phyloP scores from a whole-genome alignment of 2,888 invertebrate species.

The Drosophila borborema region DNA sequence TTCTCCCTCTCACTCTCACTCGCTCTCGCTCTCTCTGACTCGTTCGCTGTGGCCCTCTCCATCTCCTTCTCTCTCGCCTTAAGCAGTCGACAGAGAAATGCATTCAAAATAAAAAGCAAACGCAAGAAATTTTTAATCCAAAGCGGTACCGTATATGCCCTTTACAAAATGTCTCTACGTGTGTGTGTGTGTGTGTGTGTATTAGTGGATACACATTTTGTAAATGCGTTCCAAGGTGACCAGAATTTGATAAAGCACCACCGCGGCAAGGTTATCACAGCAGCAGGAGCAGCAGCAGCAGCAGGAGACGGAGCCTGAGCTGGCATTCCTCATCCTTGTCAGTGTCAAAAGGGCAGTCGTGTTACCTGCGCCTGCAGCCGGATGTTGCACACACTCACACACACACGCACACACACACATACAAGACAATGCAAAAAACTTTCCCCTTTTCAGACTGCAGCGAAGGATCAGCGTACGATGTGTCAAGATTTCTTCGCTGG shows the following conservation, averaged over 20 bases:
- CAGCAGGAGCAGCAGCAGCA: background rate
- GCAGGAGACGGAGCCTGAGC: background rate
- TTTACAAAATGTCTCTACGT: slow-evolving; percentile 13
- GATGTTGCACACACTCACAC: slow-evolving; percentile 46
- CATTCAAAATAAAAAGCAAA: slow-evolving; percentile 52
- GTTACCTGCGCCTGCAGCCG: slow-evolving; percentile 55
- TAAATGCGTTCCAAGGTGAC: slow-evolving; percentile 78
- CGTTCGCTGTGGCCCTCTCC: no score
- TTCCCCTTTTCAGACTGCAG: slow-evolving; percentile 28
- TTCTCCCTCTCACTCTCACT: background rate
- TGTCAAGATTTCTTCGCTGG: slow-evolving; percentile 56
- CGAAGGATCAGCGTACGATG: slow-evolving; percentile 53
- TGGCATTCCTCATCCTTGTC: slow-evolving; percentile 42
- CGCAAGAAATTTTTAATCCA: slow-evolving; percentile 76
- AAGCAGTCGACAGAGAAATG: slow-evolving; percentile 64
- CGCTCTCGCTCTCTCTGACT: background rate
- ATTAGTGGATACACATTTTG: slow-evolving; percentile 69
- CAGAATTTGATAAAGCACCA: slow-evolving; percentile 76
- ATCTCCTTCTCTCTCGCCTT: background rate
- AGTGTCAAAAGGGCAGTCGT: slow-evolving; percentile 37
- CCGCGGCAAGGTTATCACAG: slow-evolving; percentile 70
- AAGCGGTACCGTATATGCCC: slow-evolving; percentile 66
- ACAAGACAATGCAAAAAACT: slow-evolving; percentile 58
- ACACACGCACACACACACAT: slow-evolving; percentile 21
- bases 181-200: slow-evolving; percentile 37